Evolutionary conservation across 2,797 vertebrate species (phyloP), one percentile per base, ranked within the genome.

Genomic region (Echiichthys vipera): DNA sequence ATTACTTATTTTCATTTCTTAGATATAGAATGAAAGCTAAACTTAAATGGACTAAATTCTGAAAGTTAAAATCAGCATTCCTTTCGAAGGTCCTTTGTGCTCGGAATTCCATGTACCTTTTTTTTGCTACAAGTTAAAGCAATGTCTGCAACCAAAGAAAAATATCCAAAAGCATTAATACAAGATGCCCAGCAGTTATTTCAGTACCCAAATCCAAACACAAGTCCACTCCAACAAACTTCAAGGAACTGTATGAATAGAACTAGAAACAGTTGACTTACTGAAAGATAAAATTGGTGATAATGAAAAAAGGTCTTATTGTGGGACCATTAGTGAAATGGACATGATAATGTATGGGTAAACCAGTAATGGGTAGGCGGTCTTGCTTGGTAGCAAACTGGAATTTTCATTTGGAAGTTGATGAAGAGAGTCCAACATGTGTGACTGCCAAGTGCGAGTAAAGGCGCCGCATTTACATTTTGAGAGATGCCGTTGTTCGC

Each of bases 271-370:
- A 45, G 22, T 64, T 1, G 9, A 37, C 37, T 80, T 70, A 43
- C 63, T 67, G 65, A 49, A 58, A 58, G 63, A 84, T 70, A 58
- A 81, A 80, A 70, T 68, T 59, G 51, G 53, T 27, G 36, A 68
- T 76, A 84, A 85, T 88, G 59, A 42, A 18, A 40, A 40, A 40
- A 15, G 15, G 5, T 18, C 8, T 40, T 40, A 67, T 62, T 81
- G 83, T 85, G 68, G 83, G 80, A 88, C 81, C 80, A 74, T 83
- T 86, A 73, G 59, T 56, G 39, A 71, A 78, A 71, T 59, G 67
- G 84, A 73, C 84, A 80, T 36, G 74, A 67, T 59, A 53, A 50
- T 45, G 43, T 64, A 47, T 45, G 46, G 32, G 24, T 15, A 67
- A 65, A 63, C 69, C n/a, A n/a, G n/a, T n/a, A n/a, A n/a, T n/a